Conservation (phyloP, 2,797 vertebrate species). For the Enteromius mattozi region DNA sequence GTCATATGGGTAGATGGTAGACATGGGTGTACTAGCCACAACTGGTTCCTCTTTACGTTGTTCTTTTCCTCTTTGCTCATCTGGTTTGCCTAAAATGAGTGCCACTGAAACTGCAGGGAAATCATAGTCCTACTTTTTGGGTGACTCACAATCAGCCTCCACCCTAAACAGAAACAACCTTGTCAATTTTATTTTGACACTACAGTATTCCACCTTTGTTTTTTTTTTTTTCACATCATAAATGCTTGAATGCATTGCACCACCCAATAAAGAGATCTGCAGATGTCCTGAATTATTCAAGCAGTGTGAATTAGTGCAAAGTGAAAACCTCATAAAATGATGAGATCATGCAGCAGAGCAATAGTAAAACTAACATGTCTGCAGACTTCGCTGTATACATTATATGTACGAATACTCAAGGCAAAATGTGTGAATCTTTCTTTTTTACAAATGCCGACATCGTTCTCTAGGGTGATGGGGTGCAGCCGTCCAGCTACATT, state of each 20-base stretch:
- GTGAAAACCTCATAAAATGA: background rate
- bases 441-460: background rate
- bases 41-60: conserved; percentile 18
- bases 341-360: background rate
- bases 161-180: background rate
- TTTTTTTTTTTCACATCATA: background rate
- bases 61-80: background rate
- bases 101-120: background rate
- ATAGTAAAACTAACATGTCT: background rate
- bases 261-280: background rate
- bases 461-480: background rate
- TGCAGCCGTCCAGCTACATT: conserved; percentile 28
- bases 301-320: background rate
- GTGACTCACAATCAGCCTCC: background rate
- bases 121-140: background rate
- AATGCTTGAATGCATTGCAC: background rate
- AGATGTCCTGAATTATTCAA: conserved; percentile 18
- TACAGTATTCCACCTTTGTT: background rate
- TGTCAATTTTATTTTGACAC: background rate
- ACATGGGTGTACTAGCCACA: background rate
- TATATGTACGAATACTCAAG: background rate
- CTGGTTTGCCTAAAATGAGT: background rate
- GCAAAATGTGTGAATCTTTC: background rate
- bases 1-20: background rate
- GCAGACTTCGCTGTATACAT: background rate